Evolutionary conservation across 1,140 invertebrate species (phyloP), one percentile per base, ranked within the genome.

Genomic region (Piezodorus guildinii): DNA sequence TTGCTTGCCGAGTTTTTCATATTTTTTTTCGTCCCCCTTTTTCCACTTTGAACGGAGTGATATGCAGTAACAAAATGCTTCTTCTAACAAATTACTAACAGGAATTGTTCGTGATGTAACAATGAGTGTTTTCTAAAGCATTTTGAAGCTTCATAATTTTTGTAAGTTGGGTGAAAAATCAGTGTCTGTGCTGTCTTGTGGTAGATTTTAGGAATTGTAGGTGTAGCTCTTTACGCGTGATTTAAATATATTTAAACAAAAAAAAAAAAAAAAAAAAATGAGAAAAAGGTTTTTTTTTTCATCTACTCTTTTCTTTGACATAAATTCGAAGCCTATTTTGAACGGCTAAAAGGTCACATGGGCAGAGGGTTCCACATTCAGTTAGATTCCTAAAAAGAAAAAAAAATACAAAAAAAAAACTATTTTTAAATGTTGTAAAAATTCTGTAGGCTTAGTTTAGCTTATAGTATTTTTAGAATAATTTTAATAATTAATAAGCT

Each of bases 351-450:
- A 56, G 52, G 17, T 56, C 52, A 56, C 52, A 23, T 39, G 58
- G 58, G 58, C 39, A 21, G 43, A 43, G 58, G 58, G 30, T 60
- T 60, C 21, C 27, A 60, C 39, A 21, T 3, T 60, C 30, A 60
- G 30, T 43, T 60, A 60, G 58, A 60, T 60, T 60, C 58, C 58
- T 60, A 60, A 44, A 58, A 39, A 39, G 3, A 39, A 39, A 39
- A 39, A 39, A 39, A 39, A 12, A 39, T 10, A 39, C 3, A 4
- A 39, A 39, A 39, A 39, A 21, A 49, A 56, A 56, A 60, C 58
- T 60, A 60, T 60, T 60, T 60, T 60, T 60, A 60, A 60, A 44
- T 60, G 58, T 60, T 39, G 54, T 58, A 39, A 56, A 56, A 60
- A 60, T 39, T 39, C n/a, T 44, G 43, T 60, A 60, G 58, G 43